These are phyloP conservation scores for Malacosoma neustria DNA, from an alignment of 2,888 invertebrate species.

Conservation along the genomic window DNA sequence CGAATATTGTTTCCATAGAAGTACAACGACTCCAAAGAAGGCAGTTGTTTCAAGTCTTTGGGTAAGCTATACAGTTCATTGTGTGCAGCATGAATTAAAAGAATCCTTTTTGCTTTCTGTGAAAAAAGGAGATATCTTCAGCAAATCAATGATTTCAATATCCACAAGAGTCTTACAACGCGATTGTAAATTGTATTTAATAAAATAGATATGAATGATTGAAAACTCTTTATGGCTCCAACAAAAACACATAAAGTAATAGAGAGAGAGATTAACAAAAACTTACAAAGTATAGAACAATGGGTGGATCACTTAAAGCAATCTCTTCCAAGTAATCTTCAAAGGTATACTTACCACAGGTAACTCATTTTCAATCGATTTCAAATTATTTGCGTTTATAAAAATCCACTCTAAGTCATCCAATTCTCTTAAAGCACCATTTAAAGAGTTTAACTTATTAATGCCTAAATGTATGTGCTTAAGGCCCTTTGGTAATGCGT, in stretches of 20 bases:
- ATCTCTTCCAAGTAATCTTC: too few relatives aligned
- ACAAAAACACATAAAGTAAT: too few relatives aligned
- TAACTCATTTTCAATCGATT: conserved; percentile 83
- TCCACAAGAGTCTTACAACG: too few relatives aligned
- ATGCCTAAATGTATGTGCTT: conserved; percentile 83
- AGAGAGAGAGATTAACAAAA: too few relatives aligned
- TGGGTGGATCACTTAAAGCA: too few relatives aligned
- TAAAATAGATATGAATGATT: too few relatives aligned
- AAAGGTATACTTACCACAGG: conserved; percentile 72
- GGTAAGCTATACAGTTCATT: conserved; percentile 83
- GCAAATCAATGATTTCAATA: too few relatives aligned
- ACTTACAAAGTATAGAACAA: too few relatives aligned
- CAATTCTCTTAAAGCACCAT: conserved; percentile 84
- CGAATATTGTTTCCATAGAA: conserved; percentile 83
- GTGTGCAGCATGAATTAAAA: conserved; percentile 82
- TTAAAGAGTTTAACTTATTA: conserved; percentile 82
- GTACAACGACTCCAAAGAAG: conserved; percentile 80
- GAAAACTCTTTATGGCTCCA: too few relatives aligned
- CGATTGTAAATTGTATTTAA: too few relatives aligned
- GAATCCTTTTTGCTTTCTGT: conserved; percentile 76
- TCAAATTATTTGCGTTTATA: conserved; percentile 84
- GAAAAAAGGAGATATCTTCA: conserved; percentile 14
- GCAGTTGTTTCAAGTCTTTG: conserved; percentile 80
- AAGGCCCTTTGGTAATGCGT: conserved; percentile 80
- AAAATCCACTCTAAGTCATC: conserved; percentile 85